Evolutionary conservation across 2,888 invertebrate genomes (phyloP).

Genomic region (Cryptosula pallasiana): DNA sequence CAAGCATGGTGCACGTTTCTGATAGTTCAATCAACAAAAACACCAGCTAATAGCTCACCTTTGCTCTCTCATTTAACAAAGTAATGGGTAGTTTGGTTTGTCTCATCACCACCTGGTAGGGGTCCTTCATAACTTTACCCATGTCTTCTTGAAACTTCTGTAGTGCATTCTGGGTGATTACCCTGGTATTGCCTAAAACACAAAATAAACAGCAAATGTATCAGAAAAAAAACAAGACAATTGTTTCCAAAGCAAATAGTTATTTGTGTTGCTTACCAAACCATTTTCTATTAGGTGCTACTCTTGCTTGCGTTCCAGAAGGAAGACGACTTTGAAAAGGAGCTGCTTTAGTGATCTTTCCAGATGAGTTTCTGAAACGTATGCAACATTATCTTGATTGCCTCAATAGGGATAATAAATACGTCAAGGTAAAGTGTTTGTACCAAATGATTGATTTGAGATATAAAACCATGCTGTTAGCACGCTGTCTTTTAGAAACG

Average conservation of each 20-base stretch:
- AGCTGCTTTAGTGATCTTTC: constrained; percentile 88
- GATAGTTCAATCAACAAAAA: background rate
- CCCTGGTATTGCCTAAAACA: constrained; percentile 72
- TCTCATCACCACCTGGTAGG: constrained; percentile 95
- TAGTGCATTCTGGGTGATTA: constrained; percentile 74
- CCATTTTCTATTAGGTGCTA: constrained; percentile 97
- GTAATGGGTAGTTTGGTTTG: constrained; percentile 91
- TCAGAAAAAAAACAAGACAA: background rate
- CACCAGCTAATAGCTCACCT: constrained; percentile 42
- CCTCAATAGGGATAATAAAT: too few species aligned
- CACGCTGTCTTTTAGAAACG: too few species aligned
- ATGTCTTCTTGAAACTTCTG: constrained; percentile 77
- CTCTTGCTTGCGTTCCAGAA: constrained; percentile 84
- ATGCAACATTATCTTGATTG: too few species aligned
- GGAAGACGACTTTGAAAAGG: constrained; percentile 87
- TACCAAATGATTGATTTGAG: too few species aligned
- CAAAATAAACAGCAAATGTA: background rate
- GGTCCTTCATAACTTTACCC: constrained; percentile 87
- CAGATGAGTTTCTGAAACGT: constrained; percentile 61
- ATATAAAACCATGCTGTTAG: too few species aligned
- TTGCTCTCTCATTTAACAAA: constrained; percentile 77
- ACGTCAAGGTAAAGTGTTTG: too few species aligned
- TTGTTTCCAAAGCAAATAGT: background rate
- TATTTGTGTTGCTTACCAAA: constrained; percentile 64
- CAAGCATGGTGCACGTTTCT: too few species aligned